phyloP scores from a whole-genome alignment of 2,888 invertebrate genomes.

The Macrosoma leucophasiata region DNA sequence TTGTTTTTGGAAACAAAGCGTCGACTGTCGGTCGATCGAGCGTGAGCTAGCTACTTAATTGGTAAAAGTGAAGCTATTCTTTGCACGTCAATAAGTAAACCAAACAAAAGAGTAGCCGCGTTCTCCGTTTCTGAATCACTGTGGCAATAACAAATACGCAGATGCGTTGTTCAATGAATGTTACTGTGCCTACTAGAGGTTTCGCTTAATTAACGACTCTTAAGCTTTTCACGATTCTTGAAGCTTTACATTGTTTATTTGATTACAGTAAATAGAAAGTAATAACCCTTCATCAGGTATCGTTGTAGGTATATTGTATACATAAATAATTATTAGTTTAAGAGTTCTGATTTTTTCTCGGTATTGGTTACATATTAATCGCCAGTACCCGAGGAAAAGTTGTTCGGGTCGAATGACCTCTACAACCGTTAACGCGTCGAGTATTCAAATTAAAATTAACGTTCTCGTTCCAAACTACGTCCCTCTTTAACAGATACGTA shows the following conservation, averaged over 20 bases:
- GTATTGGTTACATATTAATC: too few relatives aligned
- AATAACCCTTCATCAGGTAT: too few relatives aligned
- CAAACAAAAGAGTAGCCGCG: constrained; percentile 51
- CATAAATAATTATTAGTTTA: too few relatives aligned
- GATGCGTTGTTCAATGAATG: constrained; percentile 36
- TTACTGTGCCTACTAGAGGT: constrained; percentile 17
- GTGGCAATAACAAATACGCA: constrained; percentile 25
- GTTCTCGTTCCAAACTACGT: constrained; percentile 46
- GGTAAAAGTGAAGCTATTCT: constrained; percentile 69
- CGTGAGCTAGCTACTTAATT: constrained; percentile 56
- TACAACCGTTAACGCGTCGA: constrained; percentile 26
- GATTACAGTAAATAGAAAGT: too few relatives aligned
- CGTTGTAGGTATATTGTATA: too few relatives aligned
- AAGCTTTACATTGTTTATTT: too few relatives aligned
- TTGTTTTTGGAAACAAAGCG: constrained; percentile 64
- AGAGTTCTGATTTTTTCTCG: too few relatives aligned
- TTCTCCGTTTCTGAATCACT: constrained; percentile 45
- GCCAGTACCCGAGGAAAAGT: too few relatives aligned
- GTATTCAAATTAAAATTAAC: constrained; percentile 55
- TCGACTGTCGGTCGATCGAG: constrained; percentile 39
- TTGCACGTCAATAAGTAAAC: constrained; percentile 49
- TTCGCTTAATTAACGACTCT: constrained; percentile 26
- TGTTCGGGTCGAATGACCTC: constrained; percentile 17
- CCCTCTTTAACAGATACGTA: constrained; percentile 34
- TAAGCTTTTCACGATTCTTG: too few relatives aligned